Conservation (phyloP, 2,797 vertebrate genomes). For the Myotis planiceps region DNA sequence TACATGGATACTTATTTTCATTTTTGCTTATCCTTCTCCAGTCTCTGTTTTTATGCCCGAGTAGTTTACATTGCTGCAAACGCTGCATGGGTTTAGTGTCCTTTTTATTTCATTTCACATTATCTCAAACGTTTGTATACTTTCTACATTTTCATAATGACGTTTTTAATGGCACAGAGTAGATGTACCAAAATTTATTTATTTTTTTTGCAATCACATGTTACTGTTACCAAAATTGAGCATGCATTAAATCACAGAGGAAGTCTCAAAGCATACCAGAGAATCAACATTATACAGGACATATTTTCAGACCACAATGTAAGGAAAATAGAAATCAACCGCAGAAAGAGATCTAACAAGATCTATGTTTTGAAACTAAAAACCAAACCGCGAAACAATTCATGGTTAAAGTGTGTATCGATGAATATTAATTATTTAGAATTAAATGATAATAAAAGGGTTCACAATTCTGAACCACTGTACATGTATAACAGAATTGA, state of each 20-base stretch:
- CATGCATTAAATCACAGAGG: conserved; percentile 7
- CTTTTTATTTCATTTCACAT: conserved; percentile 30
- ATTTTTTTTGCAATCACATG: conserved; percentile 10
- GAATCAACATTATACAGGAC: not conserved
- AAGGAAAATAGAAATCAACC: conserved; percentile 18
- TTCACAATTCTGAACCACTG: conserved; percentile 15
- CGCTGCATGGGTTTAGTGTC: not conserved
- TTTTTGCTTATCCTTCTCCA: conserved; percentile 47
- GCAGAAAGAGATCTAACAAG: conserved; percentile 3
- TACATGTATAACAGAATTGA: not conserved
- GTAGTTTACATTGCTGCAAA: not conserved
- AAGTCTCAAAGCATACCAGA: conserved; percentile 37
- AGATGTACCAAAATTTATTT: conserved; percentile 32
- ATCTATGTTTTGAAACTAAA: conserved; percentile 19
- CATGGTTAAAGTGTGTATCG: conserved; percentile 31
- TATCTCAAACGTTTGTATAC: conserved; percentile 26
- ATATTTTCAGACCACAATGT: not conserved
- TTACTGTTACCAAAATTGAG: conserved; percentile 33
- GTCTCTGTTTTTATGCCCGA: conserved; percentile 50
- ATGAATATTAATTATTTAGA: conserved; percentile 64
- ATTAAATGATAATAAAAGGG: not conserved
- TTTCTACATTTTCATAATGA: conserved; percentile 64
- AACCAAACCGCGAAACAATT: conserved; percentile 65
- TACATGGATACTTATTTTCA: not conserved
- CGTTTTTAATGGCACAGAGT: conserved; percentile 28